Conservation (phyloP, 2,888 invertebrate species). For the Uloborus plumipes region DNA sequence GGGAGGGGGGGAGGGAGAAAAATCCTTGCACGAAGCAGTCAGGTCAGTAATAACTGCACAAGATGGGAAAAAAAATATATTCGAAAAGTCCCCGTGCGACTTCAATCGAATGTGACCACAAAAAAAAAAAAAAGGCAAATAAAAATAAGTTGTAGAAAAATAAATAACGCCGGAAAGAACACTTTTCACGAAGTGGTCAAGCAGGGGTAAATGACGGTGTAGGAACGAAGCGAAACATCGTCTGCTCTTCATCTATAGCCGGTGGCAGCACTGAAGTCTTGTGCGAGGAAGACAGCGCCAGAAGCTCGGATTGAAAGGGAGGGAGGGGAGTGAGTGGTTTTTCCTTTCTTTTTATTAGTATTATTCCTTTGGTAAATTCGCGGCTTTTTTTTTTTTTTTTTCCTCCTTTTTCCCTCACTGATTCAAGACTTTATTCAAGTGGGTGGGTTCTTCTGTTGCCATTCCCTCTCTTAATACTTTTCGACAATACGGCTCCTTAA, state of each 20-base stretch:
- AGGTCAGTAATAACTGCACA: not conserved
- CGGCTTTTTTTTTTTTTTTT: no score
- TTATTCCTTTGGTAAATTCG: no score
- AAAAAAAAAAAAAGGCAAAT: not conserved
- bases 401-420: no score
- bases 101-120: not conserved
- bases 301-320: constrained; percentile 18
- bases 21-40: not conserved
- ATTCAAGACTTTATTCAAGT: no score
- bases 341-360: constrained; percentile 19
- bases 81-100: not conserved
- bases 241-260: constrained; percentile 50
- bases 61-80: no score
- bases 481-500: no score
- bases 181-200: constrained; percentile 52
- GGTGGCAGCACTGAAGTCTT: constrained; percentile 53
- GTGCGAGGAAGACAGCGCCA: constrained; percentile 54
- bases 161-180: not conserved
- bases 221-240: constrained; percentile 36
- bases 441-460: no score
- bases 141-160: not conserved
- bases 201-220: constrained; percentile 33
- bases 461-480: no score
- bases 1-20: not conserved
- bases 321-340: constrained; percentile 3